Conservation (phyloP, 2,888 invertebrate species). For the Drosophila rellima region DNA sequence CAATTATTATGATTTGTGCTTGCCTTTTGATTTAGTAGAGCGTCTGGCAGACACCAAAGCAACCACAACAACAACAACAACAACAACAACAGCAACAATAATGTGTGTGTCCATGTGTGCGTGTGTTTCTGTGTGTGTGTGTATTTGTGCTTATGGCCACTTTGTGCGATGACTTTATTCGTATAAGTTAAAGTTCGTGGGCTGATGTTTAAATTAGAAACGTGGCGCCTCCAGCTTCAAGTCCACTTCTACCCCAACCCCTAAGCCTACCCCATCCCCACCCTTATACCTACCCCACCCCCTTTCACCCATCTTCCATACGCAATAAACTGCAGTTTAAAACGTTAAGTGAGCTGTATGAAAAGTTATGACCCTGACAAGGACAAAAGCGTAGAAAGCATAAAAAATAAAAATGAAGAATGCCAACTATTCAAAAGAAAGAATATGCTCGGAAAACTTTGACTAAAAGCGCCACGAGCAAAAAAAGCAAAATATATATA, state of each 20-base stretch:
- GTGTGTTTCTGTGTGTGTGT: slow-evolving; percentile 13
- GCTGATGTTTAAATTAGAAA: slow-evolving; percentile 55
- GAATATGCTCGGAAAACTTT: slow-evolving; percentile 43
- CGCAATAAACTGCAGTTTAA: slow-evolving; percentile 59
- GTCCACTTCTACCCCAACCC: not conserved
- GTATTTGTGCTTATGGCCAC: slow-evolving; percentile 51
- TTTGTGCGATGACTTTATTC: slow-evolving; percentile 73
- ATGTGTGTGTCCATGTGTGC: slow-evolving; percentile 4
- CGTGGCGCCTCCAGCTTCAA: slow-evolving; percentile 20
- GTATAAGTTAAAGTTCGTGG: slow-evolving; percentile 44
- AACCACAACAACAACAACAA: slow-evolving; percentile 11
- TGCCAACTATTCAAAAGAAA: slow-evolving; percentile 26
- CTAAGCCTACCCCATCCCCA: no score
- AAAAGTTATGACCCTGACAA: slow-evolving; percentile 52
- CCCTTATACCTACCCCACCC: no score
- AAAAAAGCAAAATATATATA: slow-evolving; percentile 12
- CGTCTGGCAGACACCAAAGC: slow-evolving; percentile 49
- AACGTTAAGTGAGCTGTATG: slow-evolving; percentile 61
- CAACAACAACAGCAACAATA: slow-evolving; percentile 5
- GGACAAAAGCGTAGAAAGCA: not conserved
- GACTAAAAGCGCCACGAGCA: slow-evolving; percentile 18
- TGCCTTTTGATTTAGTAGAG: slow-evolving; percentile 74
- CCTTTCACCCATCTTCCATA: not conserved
- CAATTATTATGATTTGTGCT: slow-evolving; percentile 82
- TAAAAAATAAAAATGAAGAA: slow-evolving; percentile 8